phyloP scores from a whole-genome alignment of 1,140 invertebrate genomes.

The Tetraneura akinire region DNA sequence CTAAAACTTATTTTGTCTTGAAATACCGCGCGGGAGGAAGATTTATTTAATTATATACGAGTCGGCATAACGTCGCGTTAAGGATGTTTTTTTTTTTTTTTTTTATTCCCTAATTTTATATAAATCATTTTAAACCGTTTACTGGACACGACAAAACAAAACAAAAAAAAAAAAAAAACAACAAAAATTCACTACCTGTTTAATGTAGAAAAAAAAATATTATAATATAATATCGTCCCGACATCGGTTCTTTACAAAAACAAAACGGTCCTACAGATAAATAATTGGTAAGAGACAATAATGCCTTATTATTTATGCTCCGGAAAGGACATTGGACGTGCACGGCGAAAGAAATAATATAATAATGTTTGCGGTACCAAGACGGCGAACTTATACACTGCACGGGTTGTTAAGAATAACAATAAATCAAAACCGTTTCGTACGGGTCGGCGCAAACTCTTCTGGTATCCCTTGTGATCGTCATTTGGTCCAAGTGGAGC shows the following conservation, averaged over 20 bases:
- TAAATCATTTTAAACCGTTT: background rate
- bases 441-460: conserved; percentile 7
- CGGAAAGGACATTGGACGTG: background rate
- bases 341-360: conserved; percentile 4
- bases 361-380: conserved; percentile 18
- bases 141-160: background rate
- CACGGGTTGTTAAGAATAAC: conserved; percentile 41
- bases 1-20: background rate
- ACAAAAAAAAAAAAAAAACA: background rate
- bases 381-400: background rate
- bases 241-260: background rate
- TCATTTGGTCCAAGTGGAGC: background rate
- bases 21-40: background rate
- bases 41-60: background rate
- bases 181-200: background rate
- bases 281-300: conserved; percentile 32
- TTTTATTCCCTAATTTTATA: no score
- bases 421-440: conserved; percentile 47
- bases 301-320: conserved; percentile 44
- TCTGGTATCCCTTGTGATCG: conserved; percentile 5
- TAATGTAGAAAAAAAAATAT: background rate
- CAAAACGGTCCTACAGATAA: background rate
- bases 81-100: no score
- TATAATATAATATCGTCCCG: background rate
- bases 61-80: no score